Evolutionary conservation across 2,888 invertebrate species (phyloP), one percentile per base, ranked within the genome.

Genomic region (Drosophila greeni): DNA sequence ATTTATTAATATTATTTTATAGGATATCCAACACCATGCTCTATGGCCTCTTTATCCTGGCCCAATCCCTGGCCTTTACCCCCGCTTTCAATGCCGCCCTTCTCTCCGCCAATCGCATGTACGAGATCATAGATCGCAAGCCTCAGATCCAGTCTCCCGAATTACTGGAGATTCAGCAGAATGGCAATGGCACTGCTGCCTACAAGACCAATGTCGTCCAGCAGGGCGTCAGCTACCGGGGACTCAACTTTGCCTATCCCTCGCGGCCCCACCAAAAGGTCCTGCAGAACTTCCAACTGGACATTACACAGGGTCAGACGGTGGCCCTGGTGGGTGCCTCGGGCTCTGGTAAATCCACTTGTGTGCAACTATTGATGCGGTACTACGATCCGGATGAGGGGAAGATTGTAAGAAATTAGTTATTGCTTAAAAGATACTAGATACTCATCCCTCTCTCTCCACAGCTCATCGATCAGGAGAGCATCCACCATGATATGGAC

Each of bases 311-410:
- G 24, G 95, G 95, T 0, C 91, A 92, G 85, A 93, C 94, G 16
- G 91, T 95, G 2, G 95, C 94, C 0, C 86, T 94, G 6, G 94
- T 94, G 1, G 93, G 92, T 0, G 92, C 93, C 51, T 93, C 92
- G 72, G 95, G 95, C 16, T 95, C 94, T 82, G 95, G 95, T 18
- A 95, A 95, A 87, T 94, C 94, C 1, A 95, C 95, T 0, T 92
- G 94, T 52, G 92, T 95, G 67, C 95, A 95, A 79, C 89, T 96
- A 18, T 87, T 96, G 74, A 93, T 95, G 86, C 88, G 96, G 51
- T 91, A 95, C 49, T 96, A 96, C 84, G 95, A 95, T 85, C 93
- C 95, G 42, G 92, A 91, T 58, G 91, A 90, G 3, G 93, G 93
- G 1, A 88, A 83, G 59, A 91, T 93, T 85, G 92, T 92, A 72